phyloP scores from a whole-genome alignment of 2,797 vertebrate species.

The Botia almorhae region DNA sequence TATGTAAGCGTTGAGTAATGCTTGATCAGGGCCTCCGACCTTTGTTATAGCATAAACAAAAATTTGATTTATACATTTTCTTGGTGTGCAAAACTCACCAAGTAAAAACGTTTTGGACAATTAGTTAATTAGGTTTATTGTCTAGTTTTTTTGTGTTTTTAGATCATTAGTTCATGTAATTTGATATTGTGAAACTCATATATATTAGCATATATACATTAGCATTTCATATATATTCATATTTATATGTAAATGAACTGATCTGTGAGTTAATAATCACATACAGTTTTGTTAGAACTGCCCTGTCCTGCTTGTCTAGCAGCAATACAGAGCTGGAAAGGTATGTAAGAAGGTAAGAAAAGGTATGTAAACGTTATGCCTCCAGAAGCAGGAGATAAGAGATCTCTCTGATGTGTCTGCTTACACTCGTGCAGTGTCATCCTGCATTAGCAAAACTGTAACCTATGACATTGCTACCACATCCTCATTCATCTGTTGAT shows the following conservation, averaged over 20 bases:
- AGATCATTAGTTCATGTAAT: no score
- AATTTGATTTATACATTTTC: background rate
- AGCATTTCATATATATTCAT: no score
- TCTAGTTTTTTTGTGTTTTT: no score
- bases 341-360: background rate
- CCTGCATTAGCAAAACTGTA: constrained; percentile 15
- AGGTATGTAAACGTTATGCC: background rate
- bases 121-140: no score
- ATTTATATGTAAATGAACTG: no score
- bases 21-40: no score
- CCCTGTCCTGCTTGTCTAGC: background rate
- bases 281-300: no score
- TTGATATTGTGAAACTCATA: no score
- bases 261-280: no score
- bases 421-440: background rate
- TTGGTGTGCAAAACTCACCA: no score
- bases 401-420: constrained; percentile 7
- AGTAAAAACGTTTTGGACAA: no score
- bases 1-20: background rate
- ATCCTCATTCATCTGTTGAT: constrained; percentile 7
- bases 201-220: no score
- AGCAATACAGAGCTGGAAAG: background rate
- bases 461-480: background rate
- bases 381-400: background rate
- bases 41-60: background rate